Evolutionary conservation across 2,888 invertebrate genomes (phyloP), one percentile per base, ranked within the genome.

Genomic region (Eupeodes luniger): DNA sequence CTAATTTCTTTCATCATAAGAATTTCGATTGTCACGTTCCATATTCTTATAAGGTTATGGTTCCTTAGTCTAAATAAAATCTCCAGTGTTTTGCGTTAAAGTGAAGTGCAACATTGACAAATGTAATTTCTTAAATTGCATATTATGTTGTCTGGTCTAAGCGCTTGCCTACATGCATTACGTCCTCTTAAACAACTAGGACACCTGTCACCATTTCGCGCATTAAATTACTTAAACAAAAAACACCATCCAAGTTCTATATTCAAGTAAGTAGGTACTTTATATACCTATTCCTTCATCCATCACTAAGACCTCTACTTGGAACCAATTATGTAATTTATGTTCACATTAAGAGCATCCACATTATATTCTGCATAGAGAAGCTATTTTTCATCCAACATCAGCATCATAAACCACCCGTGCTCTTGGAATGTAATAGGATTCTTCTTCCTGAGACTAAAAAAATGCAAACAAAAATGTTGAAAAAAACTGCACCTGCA

Each of bases 401-500:
- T 51, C 47, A 70, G 44, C 57, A 57, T 57, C 27, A 34, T 12
- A 11, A 36, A 12, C 70, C 55, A 11, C 55, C 55, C 67, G 51
- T 64, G 40, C 40, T 27, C 27, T 27, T 27, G 40, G 12, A 57
- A 36, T 83, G 79, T 47, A 83, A 83, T 74, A 61, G 74, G 74
- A 80, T 55, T 84, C 84, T 62, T 84, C 79, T 57, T 47, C 47
- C 62, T 16, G 59, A 19, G 59, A 67, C 14, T 19, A 57, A 74
- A 47, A 5, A 75, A 47, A 57, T 7, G 19, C 19, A 12, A 3
- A 40, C 3, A 61, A 34, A 19, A 40, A 10, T 5, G 40, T 40
- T 40, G 51, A 72, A 57, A 67, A 27, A 80, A 47, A 57, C 67
- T 44, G 79, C 84, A 84, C 75, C 84, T 84, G 84, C 75, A 61